Evolutionary conservation across 2,888 invertebrate genomes (phyloP).

Genomic region (Nymphalis c-album): DNA sequence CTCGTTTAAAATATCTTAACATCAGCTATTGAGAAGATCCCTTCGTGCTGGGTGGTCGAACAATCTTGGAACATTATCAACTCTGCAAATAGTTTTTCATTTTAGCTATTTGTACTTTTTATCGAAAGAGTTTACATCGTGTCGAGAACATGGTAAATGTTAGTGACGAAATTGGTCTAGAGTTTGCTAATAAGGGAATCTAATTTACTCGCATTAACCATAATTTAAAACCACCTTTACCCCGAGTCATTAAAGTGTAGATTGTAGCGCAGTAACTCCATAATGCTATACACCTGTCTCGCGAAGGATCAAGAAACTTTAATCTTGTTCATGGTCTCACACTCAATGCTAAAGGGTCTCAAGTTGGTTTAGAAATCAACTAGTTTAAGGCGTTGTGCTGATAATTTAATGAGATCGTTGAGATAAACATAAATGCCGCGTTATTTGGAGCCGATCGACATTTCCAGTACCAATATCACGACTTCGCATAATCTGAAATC

Average conservation of each 20-base stretch:
- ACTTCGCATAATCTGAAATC: conserved; percentile 48
- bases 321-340: conserved; percentile 60
- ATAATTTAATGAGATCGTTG: conserved; percentile 65
- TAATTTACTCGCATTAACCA: conserved; percentile 48
- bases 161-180: conserved; percentile 61
- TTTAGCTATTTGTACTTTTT: conserved; percentile 48
- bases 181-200: conserved; percentile 61
- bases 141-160: conserved; percentile 40
- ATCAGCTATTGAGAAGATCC: conserved; percentile 40
- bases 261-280: conserved; percentile 45
- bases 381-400: conserved; percentile 58
- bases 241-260: conserved; percentile 45
- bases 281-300: conserved; percentile 68
- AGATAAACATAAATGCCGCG: conserved; percentile 72
- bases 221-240: conserved; percentile 53
- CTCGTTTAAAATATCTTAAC: conserved; percentile 27
- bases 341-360: conserved; percentile 55
- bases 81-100: conserved; percentile 44
- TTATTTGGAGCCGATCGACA: conserved; percentile 57
- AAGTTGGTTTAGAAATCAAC: conserved; percentile 51
- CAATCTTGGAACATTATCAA: conserved; percentile 46
- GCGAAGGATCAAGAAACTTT: conserved; percentile 69
- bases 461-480: conserved; percentile 55
- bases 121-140: conserved; percentile 43
- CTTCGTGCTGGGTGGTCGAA: conserved; percentile 56